Evolutionary conservation across 2,888 invertebrate genomes (phyloP), one percentile per base, ranked within the genome.

Genomic region (Diplazon laetatorius): DNA sequence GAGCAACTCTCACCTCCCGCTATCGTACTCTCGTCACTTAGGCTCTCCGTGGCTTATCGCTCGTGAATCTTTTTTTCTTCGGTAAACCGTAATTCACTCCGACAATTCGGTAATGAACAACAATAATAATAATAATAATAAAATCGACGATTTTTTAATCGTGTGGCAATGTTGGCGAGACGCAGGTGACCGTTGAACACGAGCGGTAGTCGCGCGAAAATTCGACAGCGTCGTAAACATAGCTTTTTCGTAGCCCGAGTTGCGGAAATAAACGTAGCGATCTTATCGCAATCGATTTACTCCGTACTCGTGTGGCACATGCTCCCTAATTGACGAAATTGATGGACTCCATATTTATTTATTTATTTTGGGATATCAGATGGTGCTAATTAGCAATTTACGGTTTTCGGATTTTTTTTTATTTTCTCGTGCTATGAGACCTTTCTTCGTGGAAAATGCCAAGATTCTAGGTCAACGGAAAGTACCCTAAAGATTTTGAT

Each of bases 201-300:
- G n/a, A 16, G 59, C 59, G 66, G 59, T 74, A 65, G 72, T 46
- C 6, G 74, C 20, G 30, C 16, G 46, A 25, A 25, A 6, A 30
- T 18, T n/a, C 44, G 44, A 44, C 52, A 16, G 39, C 52, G 14
- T 42, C 62, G 69, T 73, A 73, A 77, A 73, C 57, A 73, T 73
- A 48, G 73, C 62, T 52, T 42, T 66, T 52, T 52, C 22, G 37
- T 42, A 50, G n/a, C 22, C 3, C 10, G 30, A 42, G 10, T 18
- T 8, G 5, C 12, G 16, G 10, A 42, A 16, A 42, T 39, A 66
- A 25, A 44, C 22, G 25, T 42, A 66, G 16, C n/a, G 66, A 66
- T 66, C 66, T 50, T 66, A 66, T 66, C 66, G 6, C 10, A 16
- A 16, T 42, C 55, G 66, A 66, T 66, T 66, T 66, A 66, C 55